These are phyloP conservation scores for Catocala sponsa DNA, from an alignment of 2,888 invertebrate genomes.

Conservation along the genomic window DNA sequence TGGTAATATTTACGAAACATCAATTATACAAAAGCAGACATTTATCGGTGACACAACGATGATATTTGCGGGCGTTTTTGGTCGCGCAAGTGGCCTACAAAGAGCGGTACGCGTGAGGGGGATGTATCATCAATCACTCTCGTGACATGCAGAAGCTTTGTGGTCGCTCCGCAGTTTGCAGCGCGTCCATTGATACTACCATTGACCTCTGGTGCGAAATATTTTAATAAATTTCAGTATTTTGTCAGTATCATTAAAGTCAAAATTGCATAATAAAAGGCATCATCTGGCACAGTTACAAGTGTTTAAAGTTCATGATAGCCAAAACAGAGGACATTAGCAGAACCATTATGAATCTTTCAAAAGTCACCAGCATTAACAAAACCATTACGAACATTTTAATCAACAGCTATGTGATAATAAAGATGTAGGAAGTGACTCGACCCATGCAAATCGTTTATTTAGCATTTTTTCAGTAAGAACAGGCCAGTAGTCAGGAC, in stretches of 20 bases:
- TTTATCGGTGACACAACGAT: slow-evolving; percentile 55
- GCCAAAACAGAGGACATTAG: slow-evolving; percentile 33
- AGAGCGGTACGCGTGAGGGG: slow-evolving; percentile 53
- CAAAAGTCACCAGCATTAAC: slow-evolving; percentile 55
- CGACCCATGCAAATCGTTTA: slow-evolving; percentile 63
- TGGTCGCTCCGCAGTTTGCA: slow-evolving; percentile 64
- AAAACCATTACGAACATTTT: slow-evolving; percentile 54
- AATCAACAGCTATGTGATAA: slow-evolving; percentile 39
- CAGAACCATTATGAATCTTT: slow-evolving; percentile 51
- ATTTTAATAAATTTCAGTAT: slow-evolving; percentile 47
- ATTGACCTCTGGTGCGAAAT: slow-evolving; percentile 56
- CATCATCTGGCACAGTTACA: slow-evolving; percentile 25
- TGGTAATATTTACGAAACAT: slow-evolving; percentile 15
- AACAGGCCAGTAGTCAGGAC: slow-evolving; percentile 25
- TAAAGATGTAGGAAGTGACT: slow-evolving; percentile 53
- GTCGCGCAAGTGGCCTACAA: slow-evolving; percentile 68
- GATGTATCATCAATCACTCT: slow-evolving; percentile 74
- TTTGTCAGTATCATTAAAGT: slow-evolving; percentile 26
- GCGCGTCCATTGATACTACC: slow-evolving; percentile 67
- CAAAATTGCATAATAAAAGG: slow-evolving; percentile 44
- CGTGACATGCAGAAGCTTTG: slow-evolving; percentile 80
- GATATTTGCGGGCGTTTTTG: slow-evolving; percentile 66
- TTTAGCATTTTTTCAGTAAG: slow-evolving; percentile 59
- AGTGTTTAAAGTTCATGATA: slow-evolving; percentile 38
- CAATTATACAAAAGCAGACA: slow-evolving; percentile 39